Base-by-base conservation (phyloP, 2,113 vertebrate genomes). In the Daphoenositta chrysoptera region DNA sequence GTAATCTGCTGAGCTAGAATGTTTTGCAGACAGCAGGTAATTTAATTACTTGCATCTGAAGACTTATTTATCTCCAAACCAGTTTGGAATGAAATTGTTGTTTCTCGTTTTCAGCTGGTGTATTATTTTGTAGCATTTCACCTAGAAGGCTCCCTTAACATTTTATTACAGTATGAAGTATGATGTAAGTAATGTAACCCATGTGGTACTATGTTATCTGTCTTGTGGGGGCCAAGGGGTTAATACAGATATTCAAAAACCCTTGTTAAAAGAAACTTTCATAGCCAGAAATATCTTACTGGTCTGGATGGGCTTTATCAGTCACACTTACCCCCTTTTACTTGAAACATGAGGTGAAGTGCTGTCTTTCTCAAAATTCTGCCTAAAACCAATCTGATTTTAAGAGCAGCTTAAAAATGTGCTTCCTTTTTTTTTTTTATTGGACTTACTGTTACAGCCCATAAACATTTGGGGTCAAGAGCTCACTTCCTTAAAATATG, bases 391-490 rank as follows among this genome's bases (percentile, higher is more conserved):
- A 93, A 73, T 57, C 90, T 54, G 82, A 91, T 83, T 93, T 96
- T 93, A 96, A 95, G 75, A 93, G 47, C 82, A 58, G 75, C 79
- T 94, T 91, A 91, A 73, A 95, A 87, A 91, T 80, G 80, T 50
- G 54, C 78, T 90, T 89, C 35, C 30, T 95, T 91, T 93, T 60
- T 92, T 88, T 57, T 60, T 92, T 88, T 57, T 94, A 90, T 82
- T 92, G 15, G 69, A 56, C 50, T 87, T 87, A 68, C 71, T 90
- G 80, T 81, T 93, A 87, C 61, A 91, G 69, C 65, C 77, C 69
- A 89, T 94, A 95, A 96, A 94, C 48, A 68, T 87, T 84, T 78
- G 65, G 56, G 96, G 77, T 94, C 93, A 96, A 92, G 89, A 95
- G 57, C 94, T 96, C 61, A 68, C 60, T 89, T 96, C 83, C 89